A percentile compares a stretch with the other conserved stretches of the same genome.
Conservation (phyloP, 2,888 invertebrate genomes). For the Cryptus armator region DNA sequence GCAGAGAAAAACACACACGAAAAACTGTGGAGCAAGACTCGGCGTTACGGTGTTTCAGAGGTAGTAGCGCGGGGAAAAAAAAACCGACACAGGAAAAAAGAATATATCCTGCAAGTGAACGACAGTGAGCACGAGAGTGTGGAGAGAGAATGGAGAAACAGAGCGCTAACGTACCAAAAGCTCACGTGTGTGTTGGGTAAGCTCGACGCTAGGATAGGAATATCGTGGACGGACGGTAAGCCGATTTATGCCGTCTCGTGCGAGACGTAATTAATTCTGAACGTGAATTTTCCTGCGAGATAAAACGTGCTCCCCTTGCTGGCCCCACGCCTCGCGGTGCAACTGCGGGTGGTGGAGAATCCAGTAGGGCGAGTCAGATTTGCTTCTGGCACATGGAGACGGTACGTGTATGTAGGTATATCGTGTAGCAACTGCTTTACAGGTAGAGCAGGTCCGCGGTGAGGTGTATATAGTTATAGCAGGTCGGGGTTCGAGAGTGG, state of each 20-base stretch:
- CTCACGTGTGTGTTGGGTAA: conserved; percentile 40
- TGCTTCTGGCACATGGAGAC: conserved; percentile 16
- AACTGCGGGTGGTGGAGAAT: background rate
- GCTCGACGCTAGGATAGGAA: conserved; percentile 27
- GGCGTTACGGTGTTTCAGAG: background rate
- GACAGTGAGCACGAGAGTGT: background rate
- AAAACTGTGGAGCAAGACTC: background rate
- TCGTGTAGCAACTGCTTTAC: conserved; percentile 7
- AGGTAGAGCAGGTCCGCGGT: background rate
- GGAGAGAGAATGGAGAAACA: background rate
- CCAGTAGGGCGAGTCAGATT: conserved; percentile 44
- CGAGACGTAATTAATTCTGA: conserved; percentile 78
- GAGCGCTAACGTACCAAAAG: background rate
- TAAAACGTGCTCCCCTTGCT: conserved; percentile 50
- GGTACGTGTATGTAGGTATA: conserved; percentile 12
- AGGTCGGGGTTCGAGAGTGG: too few species aligned
- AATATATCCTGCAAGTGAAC: conserved; percentile 8
- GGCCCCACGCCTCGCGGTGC: conserved; percentile 30
- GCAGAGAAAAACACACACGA: background rate
- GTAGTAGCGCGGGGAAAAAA: background rate
- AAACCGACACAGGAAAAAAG: background rate
- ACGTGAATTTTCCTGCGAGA: conserved; percentile 73
- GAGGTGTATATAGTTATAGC: background rate
- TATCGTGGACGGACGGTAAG: conserved; percentile 72
- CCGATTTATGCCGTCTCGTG: conserved; percentile 75